Percentiles rank a stretch among this genome's conserved stretches.
phyloP scores from a whole-genome alignment of 2,797 vertebrate genomes.

The Siniperca undulata region DNA sequence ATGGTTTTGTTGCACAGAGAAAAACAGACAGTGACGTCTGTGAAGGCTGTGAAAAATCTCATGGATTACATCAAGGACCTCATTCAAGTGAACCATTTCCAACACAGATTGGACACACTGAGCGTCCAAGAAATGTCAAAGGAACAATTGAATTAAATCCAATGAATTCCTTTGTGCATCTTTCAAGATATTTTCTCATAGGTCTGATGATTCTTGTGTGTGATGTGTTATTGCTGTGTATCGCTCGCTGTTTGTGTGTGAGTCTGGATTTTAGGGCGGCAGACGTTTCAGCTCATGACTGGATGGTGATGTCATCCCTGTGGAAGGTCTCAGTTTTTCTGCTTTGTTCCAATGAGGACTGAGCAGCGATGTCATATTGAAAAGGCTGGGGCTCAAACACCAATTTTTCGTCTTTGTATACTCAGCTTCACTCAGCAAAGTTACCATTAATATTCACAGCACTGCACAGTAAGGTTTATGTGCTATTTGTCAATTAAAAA shows the following conservation, averaged over 20 bases:
- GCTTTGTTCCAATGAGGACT: slow-evolving; percentile 29
- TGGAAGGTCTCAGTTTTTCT: slow-evolving; percentile 55
- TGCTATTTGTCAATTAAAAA: not conserved
- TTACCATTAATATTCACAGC: not conserved
- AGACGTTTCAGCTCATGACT: slow-evolving; percentile 63
- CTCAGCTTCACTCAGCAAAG: not conserved
- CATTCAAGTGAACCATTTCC: slow-evolving; percentile 62
- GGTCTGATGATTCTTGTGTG: slow-evolving; percentile 12
- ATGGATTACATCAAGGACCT: slow-evolving; percentile 41
- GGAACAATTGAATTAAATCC: slow-evolving; percentile 53
- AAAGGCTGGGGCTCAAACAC: not conserved
- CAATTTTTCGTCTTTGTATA: not conserved
- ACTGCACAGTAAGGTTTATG: too few species aligned
- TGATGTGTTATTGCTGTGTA: slow-evolving; percentile 48
- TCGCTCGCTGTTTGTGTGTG: slow-evolving; percentile 45
- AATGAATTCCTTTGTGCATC: slow-evolving; percentile 44
- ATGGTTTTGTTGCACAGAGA: slow-evolving; percentile 9
- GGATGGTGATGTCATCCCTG: slow-evolving; percentile 73
- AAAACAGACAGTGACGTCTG: slow-evolving; percentile 24
- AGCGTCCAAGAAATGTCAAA: slow-evolving; percentile 50
- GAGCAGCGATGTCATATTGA: not conserved
- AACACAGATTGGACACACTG: slow-evolving; percentile 53
- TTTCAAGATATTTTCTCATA: slow-evolving; percentile 46
- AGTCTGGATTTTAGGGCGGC: slow-evolving; percentile 52
- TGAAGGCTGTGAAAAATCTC: slow-evolving; percentile 41